Conservation (phyloP, 2,113 vertebrate species). For the Pterocles burchelli region DNA sequence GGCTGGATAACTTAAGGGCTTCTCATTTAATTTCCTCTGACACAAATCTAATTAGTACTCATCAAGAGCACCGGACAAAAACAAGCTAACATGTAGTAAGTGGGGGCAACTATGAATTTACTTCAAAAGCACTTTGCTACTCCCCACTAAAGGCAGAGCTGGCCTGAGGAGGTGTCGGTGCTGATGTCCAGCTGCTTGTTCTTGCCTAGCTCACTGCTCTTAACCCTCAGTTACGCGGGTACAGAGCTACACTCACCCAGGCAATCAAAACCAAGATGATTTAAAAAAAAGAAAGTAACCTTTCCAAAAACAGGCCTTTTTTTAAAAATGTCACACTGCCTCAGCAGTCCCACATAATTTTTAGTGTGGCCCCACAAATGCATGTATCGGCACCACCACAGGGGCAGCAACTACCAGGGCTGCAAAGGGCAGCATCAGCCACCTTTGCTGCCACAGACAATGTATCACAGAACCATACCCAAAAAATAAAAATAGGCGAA, state of each 20-base stretch:
- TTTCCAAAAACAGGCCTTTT: background rate
- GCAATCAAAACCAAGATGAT: background rate
- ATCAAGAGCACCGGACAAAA: background rate
- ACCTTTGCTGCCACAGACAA: background rate
- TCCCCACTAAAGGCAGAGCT: background rate
- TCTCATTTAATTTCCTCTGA: background rate
- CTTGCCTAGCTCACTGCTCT: background rate
- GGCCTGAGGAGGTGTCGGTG: background rate
- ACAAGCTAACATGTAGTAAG: background rate
- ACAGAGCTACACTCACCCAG: background rate
- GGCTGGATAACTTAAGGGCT: background rate
- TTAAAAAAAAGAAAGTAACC: background rate
- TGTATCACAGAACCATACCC: fast-evolving
- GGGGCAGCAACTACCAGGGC: background rate
- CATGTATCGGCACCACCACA: fast-evolving
- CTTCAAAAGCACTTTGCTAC: fast-evolving
- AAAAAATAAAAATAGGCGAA: background rate
- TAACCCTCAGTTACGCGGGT: background rate
- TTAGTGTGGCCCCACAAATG: background rate
- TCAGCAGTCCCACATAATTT: background rate
- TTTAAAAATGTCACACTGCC: background rate
- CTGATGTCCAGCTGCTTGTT: background rate
- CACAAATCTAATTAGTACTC: background rate
- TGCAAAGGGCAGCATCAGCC: background rate
- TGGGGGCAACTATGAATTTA: background rate